These are phyloP conservation scores for Indri indri DNA, from an alignment of 2,113 vertebrate genomes.

Conservation along the genomic window DNA sequence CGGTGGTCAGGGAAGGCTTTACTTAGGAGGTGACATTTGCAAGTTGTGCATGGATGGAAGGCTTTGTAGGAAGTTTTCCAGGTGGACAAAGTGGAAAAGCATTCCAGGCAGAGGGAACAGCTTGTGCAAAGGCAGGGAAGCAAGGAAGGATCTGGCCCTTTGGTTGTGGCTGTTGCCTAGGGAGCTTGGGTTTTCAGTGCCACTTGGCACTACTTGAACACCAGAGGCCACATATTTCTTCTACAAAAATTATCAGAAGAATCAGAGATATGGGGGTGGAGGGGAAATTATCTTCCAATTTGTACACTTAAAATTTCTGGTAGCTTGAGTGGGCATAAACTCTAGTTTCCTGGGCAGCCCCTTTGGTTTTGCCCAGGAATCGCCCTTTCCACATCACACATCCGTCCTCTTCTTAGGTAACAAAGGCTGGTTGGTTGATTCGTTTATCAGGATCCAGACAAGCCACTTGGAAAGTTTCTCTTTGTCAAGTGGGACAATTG, in stretches of 20 bases:
- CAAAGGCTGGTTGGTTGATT: constrained; percentile 41
- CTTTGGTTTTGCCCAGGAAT: not conserved
- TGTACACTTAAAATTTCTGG: not conserved
- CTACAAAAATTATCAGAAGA: not conserved
- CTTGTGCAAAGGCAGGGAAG: not conserved
- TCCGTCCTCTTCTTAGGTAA: not conserved
- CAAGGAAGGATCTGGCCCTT: accelerated
- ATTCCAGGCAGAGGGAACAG: not conserved
- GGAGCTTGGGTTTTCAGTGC: not conserved
- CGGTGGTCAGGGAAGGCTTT: not conserved
- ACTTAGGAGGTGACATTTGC: not conserved
- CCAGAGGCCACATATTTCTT: not conserved
- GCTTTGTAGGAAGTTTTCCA: not conserved
- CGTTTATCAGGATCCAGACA: constrained; percentile 27
- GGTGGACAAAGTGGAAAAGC: not conserved
- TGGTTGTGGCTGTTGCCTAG: not conserved
- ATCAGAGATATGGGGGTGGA: not conserved
- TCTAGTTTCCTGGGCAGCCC: not conserved
- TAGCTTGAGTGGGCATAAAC: not conserved
- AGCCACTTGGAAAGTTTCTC: constrained; percentile 77
- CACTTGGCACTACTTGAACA: not conserved
- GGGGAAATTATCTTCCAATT: not conserved
- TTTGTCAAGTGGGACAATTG: constrained; percentile 81
- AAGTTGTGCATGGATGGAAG: not conserved
- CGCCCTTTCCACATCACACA: accelerated